These are phyloP conservation scores for Stigmatopora argus DNA, from an alignment of 2,113 vertebrate genomes.

Conservation along the genomic window DNA sequence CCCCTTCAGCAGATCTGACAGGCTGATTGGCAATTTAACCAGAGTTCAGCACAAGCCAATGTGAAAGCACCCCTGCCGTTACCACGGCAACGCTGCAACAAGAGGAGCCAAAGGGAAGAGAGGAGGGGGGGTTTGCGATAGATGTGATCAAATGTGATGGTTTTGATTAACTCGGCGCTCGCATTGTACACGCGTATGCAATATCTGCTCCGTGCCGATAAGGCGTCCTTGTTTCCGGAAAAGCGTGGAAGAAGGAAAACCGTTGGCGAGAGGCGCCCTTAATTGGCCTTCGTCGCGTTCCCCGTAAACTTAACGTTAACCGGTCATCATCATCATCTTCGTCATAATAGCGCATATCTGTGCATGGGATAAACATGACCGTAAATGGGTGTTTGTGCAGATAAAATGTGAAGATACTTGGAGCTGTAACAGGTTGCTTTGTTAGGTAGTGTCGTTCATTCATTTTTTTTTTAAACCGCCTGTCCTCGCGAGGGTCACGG, in stretches of 20 bases:
- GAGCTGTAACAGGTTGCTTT: no score
- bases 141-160: conserved; percentile 54
- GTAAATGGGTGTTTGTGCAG: conserved; percentile 25
- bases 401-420: conserved; percentile 5
- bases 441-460: no score
- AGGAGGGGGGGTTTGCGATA: conserved; percentile 3
- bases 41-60: conserved; percentile 49
- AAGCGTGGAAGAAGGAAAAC: conserved; percentile 27
- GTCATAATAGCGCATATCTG: conserved; percentile 30
- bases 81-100: conserved; percentile 66
- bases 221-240: conserved; percentile 32
- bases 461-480: not conserved
- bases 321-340: conserved; percentile 28
- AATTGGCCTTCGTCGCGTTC: conserved; percentile 43
- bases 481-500: no score
- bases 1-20: conserved; percentile 58
- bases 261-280: conserved; percentile 42
- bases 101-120: conserved; percentile 35
- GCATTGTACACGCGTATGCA: conserved; percentile 16
- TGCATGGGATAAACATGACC: conserved; percentile 52
- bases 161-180: conserved; percentile 49
- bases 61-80: conserved; percentile 57
- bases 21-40: conserved; percentile 71
- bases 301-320: conserved; percentile 46
- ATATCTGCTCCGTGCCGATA: conserved; percentile 51